These are phyloP conservation scores for Mixornis gularis DNA, from an alignment of 2,113 vertebrate genomes.

Conservation along the genomic window DNA sequence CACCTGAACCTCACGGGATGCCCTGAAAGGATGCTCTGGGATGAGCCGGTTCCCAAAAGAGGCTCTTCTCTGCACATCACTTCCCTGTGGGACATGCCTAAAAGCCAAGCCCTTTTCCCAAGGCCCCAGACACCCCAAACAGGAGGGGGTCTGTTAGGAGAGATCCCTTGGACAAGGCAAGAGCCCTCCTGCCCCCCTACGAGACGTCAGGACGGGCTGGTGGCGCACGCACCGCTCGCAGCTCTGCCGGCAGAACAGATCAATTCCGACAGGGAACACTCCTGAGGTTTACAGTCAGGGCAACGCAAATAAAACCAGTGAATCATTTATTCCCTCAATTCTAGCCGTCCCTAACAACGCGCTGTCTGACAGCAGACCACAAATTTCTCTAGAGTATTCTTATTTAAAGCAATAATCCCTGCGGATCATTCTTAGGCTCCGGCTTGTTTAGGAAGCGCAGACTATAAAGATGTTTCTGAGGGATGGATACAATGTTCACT, in stretches of 20 bases:
- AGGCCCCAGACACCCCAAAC: not conserved
- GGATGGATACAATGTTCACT: accelerated
- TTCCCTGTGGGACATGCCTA: accelerated
- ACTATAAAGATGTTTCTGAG: not conserved
- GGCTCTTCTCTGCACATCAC: not conserved
- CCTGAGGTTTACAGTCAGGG: not conserved
- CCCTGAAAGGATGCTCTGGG: not conserved
- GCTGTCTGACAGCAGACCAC: not conserved
- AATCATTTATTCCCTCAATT: not conserved
- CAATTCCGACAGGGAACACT: not conserved
- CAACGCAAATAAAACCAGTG: not conserved
- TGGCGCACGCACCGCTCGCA: accelerated
- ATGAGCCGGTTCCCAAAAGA: not conserved
- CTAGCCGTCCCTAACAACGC: not conserved
- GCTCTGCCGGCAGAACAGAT: not conserved
- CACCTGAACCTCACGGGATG: accelerated
- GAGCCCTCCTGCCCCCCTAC: not conserved
- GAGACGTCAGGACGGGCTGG: accelerated
- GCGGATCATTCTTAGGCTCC: not conserved
- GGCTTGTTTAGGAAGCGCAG: not conserved
- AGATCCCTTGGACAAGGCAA: not conserved
- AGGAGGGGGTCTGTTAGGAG: not conserved
- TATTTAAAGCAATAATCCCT: not conserved
- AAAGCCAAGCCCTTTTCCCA: not conserved
- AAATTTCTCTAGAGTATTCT: not conserved